Conservation (phyloP, 2,113 vertebrate genomes). For the Clarias gariepinus region DNA sequence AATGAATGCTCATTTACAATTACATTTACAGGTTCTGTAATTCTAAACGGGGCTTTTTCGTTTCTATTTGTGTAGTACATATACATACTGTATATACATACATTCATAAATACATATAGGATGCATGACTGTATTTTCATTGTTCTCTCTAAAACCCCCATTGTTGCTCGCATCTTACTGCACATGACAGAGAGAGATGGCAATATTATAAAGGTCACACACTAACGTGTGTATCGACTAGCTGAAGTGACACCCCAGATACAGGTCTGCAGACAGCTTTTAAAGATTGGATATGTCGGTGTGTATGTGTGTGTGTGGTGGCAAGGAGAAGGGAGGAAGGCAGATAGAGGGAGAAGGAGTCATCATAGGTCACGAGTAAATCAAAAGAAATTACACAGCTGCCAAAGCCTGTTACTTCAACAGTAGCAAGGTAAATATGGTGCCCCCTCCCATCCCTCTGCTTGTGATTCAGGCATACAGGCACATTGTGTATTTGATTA, state of each 20-base stretch:
- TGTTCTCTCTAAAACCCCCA: background rate
- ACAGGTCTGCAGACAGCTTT: constrained; percentile 35
- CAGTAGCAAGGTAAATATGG: constrained; percentile 58
- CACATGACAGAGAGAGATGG: constrained; percentile 33
- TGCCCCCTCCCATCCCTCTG: constrained; percentile 3
- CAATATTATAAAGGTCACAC: constrained; percentile 38
- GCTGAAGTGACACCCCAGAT: constrained; percentile 38
- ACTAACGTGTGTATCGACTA: constrained; percentile 36
- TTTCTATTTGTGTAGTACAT: background rate
- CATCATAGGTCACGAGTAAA: constrained; percentile 70
- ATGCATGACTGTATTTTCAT: background rate
- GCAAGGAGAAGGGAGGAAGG: background rate
- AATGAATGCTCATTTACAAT: background rate
- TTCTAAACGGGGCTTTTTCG: background rate
- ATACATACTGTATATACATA: background rate
- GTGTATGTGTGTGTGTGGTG: background rate
- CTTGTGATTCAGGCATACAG: background rate
- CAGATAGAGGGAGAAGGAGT: constrained; percentile 48
- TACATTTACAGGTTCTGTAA: background rate
- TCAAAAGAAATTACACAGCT: constrained; percentile 64
- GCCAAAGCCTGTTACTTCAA: constrained; percentile 70
- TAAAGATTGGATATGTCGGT: constrained; percentile 7
- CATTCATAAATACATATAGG: background rate
- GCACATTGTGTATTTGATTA: background rate
- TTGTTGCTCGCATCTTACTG: constrained; percentile 8